Conservation (phyloP, 2,888 invertebrate species). For the Cephus nigrinus region DNA sequence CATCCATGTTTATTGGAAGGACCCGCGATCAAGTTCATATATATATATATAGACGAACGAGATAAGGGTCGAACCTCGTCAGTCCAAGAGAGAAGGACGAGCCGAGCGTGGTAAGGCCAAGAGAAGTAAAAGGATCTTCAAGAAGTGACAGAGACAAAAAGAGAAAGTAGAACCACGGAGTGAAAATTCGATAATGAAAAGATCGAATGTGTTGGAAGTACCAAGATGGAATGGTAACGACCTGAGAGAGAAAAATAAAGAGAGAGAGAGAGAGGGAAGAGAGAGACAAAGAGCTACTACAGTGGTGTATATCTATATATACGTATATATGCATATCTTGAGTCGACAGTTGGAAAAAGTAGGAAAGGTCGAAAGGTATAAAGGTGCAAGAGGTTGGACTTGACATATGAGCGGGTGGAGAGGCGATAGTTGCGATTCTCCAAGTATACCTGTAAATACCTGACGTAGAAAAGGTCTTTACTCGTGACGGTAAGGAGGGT, state of each 20-base stretch:
- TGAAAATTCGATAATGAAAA: background rate
- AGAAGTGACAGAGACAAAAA: background rate
- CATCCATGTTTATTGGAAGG: background rate
- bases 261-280: background rate
- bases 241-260: background rate
- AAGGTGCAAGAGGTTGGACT: background rate
- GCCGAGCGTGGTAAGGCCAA: background rate
- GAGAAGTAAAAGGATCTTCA: background rate
- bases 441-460: background rate
- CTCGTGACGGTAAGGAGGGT: background rate
- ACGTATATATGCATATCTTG: background rate
- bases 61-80: background rate
- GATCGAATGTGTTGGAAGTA: background rate
- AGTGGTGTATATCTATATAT: background rate
- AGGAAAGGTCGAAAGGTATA: background rate
- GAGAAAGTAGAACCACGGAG: background rate
- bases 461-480: background rate
- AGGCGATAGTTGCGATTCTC: background rate
- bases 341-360: background rate
- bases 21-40: background rate
- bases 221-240: background rate
- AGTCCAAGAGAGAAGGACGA: background rate
- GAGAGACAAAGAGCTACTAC: slow-evolving; percentile 13
- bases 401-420: background rate
- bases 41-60: background rate